phyloP scores from a whole-genome alignment of 2,888 invertebrate genomes.

The Teleiodes luculella region DNA sequence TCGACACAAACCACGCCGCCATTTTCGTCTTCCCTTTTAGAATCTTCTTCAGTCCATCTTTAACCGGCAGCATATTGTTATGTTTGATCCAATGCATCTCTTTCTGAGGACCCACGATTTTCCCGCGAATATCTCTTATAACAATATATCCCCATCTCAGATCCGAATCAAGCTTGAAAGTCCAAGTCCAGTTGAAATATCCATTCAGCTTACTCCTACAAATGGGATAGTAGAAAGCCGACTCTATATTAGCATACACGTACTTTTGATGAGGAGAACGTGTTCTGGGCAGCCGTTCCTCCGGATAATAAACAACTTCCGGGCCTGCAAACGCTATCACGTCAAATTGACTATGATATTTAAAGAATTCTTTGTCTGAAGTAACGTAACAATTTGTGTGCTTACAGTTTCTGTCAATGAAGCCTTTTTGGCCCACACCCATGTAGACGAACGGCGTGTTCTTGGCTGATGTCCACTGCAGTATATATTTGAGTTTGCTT shows the following conservation, averaged over 20 bases:
- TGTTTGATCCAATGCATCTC: background rate
- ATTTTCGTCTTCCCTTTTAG: slow-evolving; percentile 19
- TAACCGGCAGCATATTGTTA: slow-evolving; percentile 29
- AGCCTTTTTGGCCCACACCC: slow-evolving; percentile 31
- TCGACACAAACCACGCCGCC: slow-evolving; percentile 55
- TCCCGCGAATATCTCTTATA: slow-evolving; percentile 29
- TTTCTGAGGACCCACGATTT: background rate
- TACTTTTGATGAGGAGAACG: slow-evolving; percentile 52
- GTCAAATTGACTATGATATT: slow-evolving; percentile 34
- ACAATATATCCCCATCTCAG: slow-evolving; percentile 40
- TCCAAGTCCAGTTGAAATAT: slow-evolving; percentile 54
- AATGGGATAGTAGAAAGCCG: slow-evolving; percentile 48
- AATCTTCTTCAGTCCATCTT: slow-evolving; percentile 2
- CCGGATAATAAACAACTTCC: slow-evolving; percentile 21
- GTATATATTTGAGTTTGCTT: slow-evolving; percentile 35
- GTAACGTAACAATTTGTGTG: slow-evolving; percentile 40
- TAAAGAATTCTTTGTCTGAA: slow-evolving; percentile 26
- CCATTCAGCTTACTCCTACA: slow-evolving; percentile 38
- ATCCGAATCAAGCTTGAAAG: slow-evolving; percentile 47
- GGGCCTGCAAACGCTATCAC: slow-evolving; percentile 33
- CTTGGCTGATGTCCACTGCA: slow-evolving; percentile 37
- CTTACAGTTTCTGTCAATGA: slow-evolving; percentile 35
- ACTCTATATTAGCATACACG: slow-evolving; percentile 53
- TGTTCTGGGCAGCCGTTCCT: slow-evolving; percentile 29
- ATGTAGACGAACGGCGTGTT: slow-evolving; percentile 36